Base-by-base conservation (phyloP, 1,140 invertebrate genomes). In the Drosophila repleta region DNA sequence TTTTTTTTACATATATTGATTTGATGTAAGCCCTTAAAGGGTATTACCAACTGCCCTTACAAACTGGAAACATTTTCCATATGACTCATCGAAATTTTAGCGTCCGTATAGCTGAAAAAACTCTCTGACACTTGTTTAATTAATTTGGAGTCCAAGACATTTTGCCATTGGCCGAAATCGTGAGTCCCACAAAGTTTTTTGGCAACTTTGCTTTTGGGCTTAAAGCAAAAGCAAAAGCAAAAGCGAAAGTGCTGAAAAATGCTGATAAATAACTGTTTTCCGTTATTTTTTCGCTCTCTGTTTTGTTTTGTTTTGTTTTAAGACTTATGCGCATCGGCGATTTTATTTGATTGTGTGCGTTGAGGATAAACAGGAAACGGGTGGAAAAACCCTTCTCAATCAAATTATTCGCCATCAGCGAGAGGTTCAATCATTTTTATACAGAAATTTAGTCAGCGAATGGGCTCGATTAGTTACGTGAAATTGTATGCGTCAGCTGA, bases 351-450 rank as follows among this genome's bases (percentile, higher is more conserved):
- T 87, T 78, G 62, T 17, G 39, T 20, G 48, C 17, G 13, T 49
- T 49, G 53, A 46, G n/a, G 29, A 11, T 37, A 37, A 20, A 35
- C 24, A 37, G 26, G 41, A 45, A 41, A 41, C 7, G n/a, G 39
- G 5, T n/a, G n/a, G 24, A 49, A 37, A 56, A 85, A 85, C 82
- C 82, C 82, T 85, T 87, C 82, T 85, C 82, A 85, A 85, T 87
- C 83, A 87, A 85, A 85, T 85, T 87, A 75, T 66, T 64, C 37
- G 49, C 57, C 64, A 56, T 55, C 66, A 71, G 52, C 61, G 58
- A 66, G 67, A 76, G 60, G 49, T 74, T 78, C 81, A 84, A 87
- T 85, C 77, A 81, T 65, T 43, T 67, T 41, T 2, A 17, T 41
- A 41, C 39, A 17, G 0, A 5, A 7, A 17, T 41, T 32, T 32